Conservation (phyloP, 1,140 invertebrate genomes). For the Drosophila kikkawai region DNA sequence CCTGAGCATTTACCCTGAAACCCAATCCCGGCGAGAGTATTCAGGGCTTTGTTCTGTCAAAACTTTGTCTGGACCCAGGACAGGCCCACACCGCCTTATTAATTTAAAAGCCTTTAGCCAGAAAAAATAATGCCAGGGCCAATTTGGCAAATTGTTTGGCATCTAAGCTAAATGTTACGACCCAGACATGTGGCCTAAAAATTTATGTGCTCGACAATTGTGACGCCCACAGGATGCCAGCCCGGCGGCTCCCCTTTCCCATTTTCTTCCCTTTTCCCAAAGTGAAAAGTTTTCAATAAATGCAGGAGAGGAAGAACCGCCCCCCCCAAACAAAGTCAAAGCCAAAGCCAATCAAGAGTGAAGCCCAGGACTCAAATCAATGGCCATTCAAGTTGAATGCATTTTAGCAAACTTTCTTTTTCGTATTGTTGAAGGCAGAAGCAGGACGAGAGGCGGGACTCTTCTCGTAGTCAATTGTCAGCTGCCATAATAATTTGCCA, state of each 20-base stretch:
- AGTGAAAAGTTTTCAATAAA: conserved; percentile 50
- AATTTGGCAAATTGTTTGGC: conserved; percentile 75
- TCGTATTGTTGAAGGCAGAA: not conserved
- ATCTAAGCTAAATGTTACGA: conserved; percentile 68
- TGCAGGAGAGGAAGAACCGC: conserved; percentile 31
- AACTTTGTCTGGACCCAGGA: conserved; percentile 28
- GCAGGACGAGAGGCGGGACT: not conserved
- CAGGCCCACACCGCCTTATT: conserved; percentile 38
- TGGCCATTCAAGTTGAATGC: conserved; percentile 75
- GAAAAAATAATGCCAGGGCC: conserved; percentile 53
- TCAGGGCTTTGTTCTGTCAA: conserved; percentile 22
- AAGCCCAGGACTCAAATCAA: conserved; percentile 53
- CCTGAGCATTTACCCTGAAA: not conserved
- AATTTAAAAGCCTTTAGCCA: conserved; percentile 61
- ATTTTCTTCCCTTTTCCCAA: not conserved
- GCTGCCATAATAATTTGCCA: conserved; percentile 82
- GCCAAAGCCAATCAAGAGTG: conserved; percentile 58
- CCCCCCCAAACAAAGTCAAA: conserved; percentile 15
- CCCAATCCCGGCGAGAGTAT: conserved; percentile 34
- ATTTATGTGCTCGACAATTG: conserved; percentile 61
- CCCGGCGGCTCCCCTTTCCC: not conserved
- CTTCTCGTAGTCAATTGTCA: conserved; percentile 54
- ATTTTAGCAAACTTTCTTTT: conserved; percentile 60
- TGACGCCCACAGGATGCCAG: conserved; percentile 1
- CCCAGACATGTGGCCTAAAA: conserved; percentile 59